Evolutionary conservation across 2,888 invertebrate species (phyloP), one percentile per base, ranked within the genome.

Genomic region (Shargacucullia verbasci): DNA sequence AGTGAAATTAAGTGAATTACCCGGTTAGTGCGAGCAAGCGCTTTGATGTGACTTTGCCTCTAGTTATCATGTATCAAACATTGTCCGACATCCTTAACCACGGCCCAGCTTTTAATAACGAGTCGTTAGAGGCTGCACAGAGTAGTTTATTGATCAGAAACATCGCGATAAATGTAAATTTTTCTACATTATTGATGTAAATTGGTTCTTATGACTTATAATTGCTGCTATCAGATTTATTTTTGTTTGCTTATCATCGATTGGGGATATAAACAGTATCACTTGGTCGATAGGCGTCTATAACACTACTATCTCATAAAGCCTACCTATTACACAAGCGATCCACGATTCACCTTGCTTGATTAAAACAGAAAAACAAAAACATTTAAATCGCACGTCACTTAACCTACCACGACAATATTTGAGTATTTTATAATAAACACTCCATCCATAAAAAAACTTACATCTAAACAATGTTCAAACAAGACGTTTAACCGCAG

Each of bases 1-100:
- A 92, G 89, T 91, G 90, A 90, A 88, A 88, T 89, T 87, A 88
- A 89, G 85, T 89, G 88, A 87, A 90, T 89, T 83, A 82, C 76
- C 70, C 72, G 74, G 82, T 81, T 78, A 85, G 87, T 82, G 84
- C 82, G 81, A 83, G 85, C 86, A 86, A 80, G 82, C 82, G 87
- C 85, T 85, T 87, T 89, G 89, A 88, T 85, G 76, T 83, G 82
- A 82, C 79, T 84, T 85, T 61, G 90, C 93, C 90, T 86, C 87
- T 88, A 92, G 92, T 91, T 90, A 92, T 88, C 87, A 89, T 92
- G 90, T 82, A 93, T 91, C 91, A 92, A 83, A 82, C 73, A 75
- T 80, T 78, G 82, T 81, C 85, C 79, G 88, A 85, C 86, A 78
- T 83, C 81, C 81, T 84, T 82, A 76, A 73, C 61, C 81, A 78